These are phyloP conservation scores for Papilio elwesi DNA, from an alignment of 2,888 invertebrate species.

Conservation along the genomic window DNA sequence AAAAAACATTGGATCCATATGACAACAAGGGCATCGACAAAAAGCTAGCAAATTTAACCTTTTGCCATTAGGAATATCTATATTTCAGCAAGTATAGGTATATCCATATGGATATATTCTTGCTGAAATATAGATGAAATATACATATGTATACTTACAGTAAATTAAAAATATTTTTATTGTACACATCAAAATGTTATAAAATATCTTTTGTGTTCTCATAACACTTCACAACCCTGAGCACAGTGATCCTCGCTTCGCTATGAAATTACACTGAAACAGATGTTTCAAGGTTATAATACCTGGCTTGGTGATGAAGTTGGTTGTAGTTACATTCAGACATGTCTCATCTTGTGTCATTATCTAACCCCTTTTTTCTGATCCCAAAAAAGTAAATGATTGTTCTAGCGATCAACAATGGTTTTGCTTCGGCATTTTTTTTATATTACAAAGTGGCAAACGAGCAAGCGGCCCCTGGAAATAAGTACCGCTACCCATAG, in stretches of 20 bases:
- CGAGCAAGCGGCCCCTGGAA: no score
- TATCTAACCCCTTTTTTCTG: neutral
- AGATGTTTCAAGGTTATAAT: no score
- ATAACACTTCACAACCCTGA: conserved; percentile 41
- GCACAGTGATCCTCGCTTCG: conserved; percentile 54
- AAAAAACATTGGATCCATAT: conserved; percentile 25
- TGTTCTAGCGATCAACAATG: no score
- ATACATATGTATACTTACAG: no score
- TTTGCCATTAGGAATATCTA: conserved; percentile 4
- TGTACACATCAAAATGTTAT: neutral
- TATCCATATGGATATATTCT: neutral
- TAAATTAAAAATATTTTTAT: neutral
- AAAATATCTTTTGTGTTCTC: neutral
- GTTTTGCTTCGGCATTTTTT: neutral
- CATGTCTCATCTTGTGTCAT: neutral
- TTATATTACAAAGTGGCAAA: no score
- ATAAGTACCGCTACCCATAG: no score
- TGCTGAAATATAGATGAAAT: no score
- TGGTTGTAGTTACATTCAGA: neutral
- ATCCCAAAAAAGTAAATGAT: neutral
- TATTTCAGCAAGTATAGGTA: neutral
- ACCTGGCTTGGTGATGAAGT: conserved; percentile 12
- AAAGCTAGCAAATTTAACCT: conserved; percentile 2
- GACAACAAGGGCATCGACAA: conserved; percentile 34
- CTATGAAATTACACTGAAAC: no score